Percentiles rank a stretch among this genome's conserved stretches.
phyloP scores from a whole-genome alignment of 2,113 vertebrate genomes.

The Rhabdornis inornatus region DNA sequence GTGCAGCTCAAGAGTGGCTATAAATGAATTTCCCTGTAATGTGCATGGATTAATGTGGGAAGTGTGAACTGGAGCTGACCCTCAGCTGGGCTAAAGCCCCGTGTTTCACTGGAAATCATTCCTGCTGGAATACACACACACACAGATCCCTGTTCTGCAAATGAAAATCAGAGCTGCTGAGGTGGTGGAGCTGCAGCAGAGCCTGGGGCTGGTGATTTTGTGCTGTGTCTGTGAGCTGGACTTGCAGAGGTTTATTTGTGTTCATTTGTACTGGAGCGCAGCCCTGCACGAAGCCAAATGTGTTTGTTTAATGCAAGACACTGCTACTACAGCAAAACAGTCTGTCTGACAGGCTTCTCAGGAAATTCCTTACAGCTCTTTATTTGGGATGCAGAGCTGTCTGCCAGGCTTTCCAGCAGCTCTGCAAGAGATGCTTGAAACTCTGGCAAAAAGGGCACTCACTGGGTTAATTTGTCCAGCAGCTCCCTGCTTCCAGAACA shows the following conservation, averaged over 20 bases:
- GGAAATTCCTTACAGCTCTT: background rate
- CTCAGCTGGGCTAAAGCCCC: background rate
- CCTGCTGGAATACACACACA: accelerated
- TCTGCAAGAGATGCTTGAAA: background rate
- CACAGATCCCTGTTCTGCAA: accelerated
- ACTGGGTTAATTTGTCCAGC: slow-evolving; percentile 49
- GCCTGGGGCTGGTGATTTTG: accelerated
- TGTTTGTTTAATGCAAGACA: background rate
- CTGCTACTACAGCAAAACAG: background rate
- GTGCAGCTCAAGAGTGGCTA: background rate
- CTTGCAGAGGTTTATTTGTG: background rate
- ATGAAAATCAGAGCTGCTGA: accelerated
- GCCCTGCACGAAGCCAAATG: accelerated
- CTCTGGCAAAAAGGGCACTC: background rate
- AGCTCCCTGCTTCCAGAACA: slow-evolving; percentile 39
- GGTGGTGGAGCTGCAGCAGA: background rate
- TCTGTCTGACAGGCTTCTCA: background rate
- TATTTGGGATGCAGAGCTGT: background rate
- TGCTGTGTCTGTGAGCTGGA: accelerated
- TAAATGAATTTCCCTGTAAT: background rate
- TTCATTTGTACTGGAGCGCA: accelerated
- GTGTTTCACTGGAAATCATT: accelerated
- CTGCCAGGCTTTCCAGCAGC: background rate
- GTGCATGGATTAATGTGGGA: background rate
- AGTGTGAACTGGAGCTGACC: background rate